Evolutionary conservation across 2,113 vertebrate species (phyloP), one percentile per base, ranked within the genome.

Genomic region (Meleagris gallopavo): DNA sequence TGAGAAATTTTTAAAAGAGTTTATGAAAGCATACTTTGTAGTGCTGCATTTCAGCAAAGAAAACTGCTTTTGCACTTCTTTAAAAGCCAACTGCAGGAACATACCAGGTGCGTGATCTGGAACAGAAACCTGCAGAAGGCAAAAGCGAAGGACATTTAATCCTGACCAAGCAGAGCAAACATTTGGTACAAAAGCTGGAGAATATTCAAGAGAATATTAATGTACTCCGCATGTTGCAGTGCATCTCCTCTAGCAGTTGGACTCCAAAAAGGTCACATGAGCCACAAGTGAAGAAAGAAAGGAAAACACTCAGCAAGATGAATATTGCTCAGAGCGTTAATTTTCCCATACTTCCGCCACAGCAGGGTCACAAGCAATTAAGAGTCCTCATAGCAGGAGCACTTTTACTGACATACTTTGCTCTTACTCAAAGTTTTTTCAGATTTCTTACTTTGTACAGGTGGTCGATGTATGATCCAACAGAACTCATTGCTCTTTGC

Each of bases 151-250:
- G 94, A 89, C 93, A 64, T 88, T 96, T 95, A 88, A 88, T 89
- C 95, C 96, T 95, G 96, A 96, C 78, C 71, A 96, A 97, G 96
- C 95, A 95, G 55, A 73, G 55, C 72, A 91, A 95, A 89, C 95
- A 96, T 94, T 97, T 94, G 94, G 84, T 71, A 83, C 1, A 16
- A 92, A 92, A 96, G 41, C 82, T 96, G 95, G 91, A 95, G 79
- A 89, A 91, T 6, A 18, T 94, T 94, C 91, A 96, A 95, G 93
- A 77, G 43, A 88, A 93, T 94, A 91, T 92, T 94, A 93, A 93
- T 8, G 5, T 88, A 43, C 91, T 89, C 89, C 73, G 93, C 95
- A 72, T 89, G 91, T 91, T 95, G 93, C 72, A 77, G 50, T 91
- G 84, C 87, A 77, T 88, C 89, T 95, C 79, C 93, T 91, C 75